Percentiles rank a stretch among this genome's conserved stretches.
Evolutionary conservation across 1,140 invertebrate genomes (phyloP).

Genomic region (Spodoptera frugiperda): DNA sequence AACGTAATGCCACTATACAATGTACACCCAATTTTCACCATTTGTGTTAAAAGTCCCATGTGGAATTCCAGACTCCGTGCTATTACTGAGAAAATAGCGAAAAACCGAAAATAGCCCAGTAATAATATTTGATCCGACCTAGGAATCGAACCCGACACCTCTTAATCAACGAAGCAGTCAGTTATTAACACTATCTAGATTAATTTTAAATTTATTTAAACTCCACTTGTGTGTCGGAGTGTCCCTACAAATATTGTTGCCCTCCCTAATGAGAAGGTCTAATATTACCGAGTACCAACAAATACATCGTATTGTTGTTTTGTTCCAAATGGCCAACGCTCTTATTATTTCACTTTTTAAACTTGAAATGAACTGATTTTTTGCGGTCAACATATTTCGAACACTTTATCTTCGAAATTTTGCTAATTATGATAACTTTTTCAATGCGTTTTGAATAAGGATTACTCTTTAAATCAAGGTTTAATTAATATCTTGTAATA

Average conservation of each 20-base stretch:
- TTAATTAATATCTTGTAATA: too few relatives aligned
- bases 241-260: conserved; percentile 29
- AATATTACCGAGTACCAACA: conserved; percentile 45
- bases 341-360: conserved; percentile 44
- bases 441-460: not conserved
- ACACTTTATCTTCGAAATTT: conserved; percentile 15
- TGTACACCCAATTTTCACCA: too few relatives aligned
- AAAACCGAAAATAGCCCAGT: too few relatives aligned
- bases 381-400: not conserved
- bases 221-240: conserved; percentile 12
- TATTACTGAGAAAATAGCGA: too few relatives aligned
- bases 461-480: not conserved
- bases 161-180: too few relatives aligned
- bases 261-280: conserved; percentile 43
- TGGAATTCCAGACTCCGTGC: too few relatives aligned
- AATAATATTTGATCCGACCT: too few relatives aligned
- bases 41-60: too few relatives aligned
- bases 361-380: conserved; percentile 9
- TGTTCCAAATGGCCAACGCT: conserved; percentile 34
- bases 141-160: too few relatives aligned
- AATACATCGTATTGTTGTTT: conserved; percentile 39
- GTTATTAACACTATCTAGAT: too few relatives aligned
- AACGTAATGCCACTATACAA: too few relatives aligned
- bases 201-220: too few relatives aligned
- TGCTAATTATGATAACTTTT: conserved; percentile 15